Percentiles rank a stretch among this genome's conserved stretches.
phyloP scores from a whole-genome alignment of 1,140 invertebrate species.

The Gonatopus flavifemur region DNA sequence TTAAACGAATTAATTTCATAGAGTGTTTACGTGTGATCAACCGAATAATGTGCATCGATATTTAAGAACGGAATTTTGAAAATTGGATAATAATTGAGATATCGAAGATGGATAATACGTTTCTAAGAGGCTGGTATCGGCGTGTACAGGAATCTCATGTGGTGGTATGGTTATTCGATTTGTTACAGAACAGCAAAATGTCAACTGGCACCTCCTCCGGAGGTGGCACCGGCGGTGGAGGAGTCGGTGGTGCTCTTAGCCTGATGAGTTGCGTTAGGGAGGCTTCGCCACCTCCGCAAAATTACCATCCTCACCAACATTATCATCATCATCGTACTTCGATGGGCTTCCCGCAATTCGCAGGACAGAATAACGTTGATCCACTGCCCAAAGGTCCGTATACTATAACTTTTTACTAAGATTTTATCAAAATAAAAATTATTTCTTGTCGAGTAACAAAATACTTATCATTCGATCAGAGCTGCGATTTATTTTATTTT shows the following conservation, averaged over 20 bases:
- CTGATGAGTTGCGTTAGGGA: conserved; percentile 59
- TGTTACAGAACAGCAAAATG: conserved; percentile 45
- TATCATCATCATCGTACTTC: conserved; percentile 15
- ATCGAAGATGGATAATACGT: conserved; percentile 18
- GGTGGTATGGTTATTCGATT: conserved; percentile 36
- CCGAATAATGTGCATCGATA: too few relatives aligned
- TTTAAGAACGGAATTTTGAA: too few relatives aligned
- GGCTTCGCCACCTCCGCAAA: conserved; percentile 52
- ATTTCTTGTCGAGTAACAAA: not conserved
- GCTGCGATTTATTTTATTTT: conserved; percentile 2
- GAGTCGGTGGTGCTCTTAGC: conserved; percentile 52
- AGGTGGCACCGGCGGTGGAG: conserved; percentile 28
- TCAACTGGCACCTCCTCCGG: conserved; percentile 45
- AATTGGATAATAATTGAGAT: too few relatives aligned
- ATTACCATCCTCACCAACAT: conserved; percentile 30
- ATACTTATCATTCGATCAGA: too few relatives aligned
- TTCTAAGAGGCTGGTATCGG: conserved; percentile 33
- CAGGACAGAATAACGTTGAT: conserved; percentile 38
- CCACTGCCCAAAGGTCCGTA: conserved; percentile 50
- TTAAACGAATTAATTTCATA: too few relatives aligned
- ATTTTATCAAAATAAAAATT: not conserved
- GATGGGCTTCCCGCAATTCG: conserved; percentile 27
- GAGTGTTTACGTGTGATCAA: too few relatives aligned
- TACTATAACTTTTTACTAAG: not conserved
- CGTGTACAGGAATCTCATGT: conserved; percentile 38